A percentile compares a stretch with the other conserved stretches of the same genome.
Evolutionary conservation across 2,113 vertebrate species (phyloP).

Genomic region (Antechinus flavipes): DNA sequence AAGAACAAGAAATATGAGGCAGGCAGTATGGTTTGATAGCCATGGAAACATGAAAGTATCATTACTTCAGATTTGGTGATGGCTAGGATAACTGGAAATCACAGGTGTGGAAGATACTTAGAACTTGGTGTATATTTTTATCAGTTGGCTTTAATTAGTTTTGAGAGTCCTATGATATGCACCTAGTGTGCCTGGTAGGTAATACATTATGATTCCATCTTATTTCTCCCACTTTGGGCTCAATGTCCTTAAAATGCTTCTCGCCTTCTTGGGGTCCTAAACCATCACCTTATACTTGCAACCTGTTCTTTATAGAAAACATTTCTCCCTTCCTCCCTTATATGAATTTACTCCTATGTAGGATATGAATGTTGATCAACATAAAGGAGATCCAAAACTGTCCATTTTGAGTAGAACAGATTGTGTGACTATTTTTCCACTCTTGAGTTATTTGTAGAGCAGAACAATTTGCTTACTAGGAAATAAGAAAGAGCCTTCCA

Average conservation of each 20-base stretch:
- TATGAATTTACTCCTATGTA: neutral
- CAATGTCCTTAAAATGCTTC: neutral
- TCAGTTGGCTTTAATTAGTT: neutral
- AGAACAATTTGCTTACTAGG: neutral
- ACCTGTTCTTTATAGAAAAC: neutral
- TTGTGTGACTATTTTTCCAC: neutral
- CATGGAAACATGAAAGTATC: neutral
- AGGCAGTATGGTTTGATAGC: neutral
- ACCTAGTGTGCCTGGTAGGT: neutral
- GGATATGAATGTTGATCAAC: neutral
- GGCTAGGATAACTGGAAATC: neutral
- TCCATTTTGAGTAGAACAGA: neutral
- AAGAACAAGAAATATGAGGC: neutral
- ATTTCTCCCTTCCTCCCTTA: neutral
- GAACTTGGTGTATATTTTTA: neutral
- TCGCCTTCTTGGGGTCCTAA: neutral
- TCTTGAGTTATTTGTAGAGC: neutral
- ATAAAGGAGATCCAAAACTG: neutral
- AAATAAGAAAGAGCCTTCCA: too few relatives aligned
- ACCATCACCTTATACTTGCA: neutral
- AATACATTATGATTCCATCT: neutral
- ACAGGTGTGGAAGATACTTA: neutral
- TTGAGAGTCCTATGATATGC: neutral
- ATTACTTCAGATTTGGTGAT: neutral
- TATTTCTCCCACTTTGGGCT: neutral